Evolutionary conservation across 2,113 vertebrate species (phyloP).

Genomic region (Tylochromis polylepis): DNA sequence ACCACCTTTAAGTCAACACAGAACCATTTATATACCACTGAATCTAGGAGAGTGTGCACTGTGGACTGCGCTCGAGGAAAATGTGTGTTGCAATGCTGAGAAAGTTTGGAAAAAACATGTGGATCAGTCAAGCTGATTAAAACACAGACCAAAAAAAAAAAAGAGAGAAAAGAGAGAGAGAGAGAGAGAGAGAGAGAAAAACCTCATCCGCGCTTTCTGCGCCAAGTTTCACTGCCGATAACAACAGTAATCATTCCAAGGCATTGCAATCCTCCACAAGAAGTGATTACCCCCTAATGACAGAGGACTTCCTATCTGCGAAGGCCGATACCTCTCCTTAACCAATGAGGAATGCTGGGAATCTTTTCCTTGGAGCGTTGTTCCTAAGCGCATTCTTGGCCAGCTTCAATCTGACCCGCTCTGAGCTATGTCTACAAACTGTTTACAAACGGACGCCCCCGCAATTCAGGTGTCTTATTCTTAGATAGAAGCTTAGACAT

Average conservation of each 20-base stretch:
- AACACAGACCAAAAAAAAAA: conserved; percentile 1
- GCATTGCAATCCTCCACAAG: conserved; percentile 57
- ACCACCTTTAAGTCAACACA: conserved; percentile 31
- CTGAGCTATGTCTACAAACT: conserved; percentile 7
- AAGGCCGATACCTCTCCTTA: conserved; percentile 51
- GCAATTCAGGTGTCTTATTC: conserved; percentile 37
- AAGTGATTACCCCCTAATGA: conserved; percentile 64
- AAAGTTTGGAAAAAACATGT: neutral
- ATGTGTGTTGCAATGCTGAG: neutral
- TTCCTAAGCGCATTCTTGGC: conserved; percentile 50
- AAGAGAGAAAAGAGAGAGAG: neutral
- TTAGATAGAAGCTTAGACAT: neutral
- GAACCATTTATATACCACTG: neutral
- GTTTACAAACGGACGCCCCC: conserved; percentile 47
- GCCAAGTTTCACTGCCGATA: conserved; percentile 57
- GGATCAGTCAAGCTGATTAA: conserved; percentile 16
- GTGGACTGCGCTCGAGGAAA: neutral
- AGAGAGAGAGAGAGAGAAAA: neutral
- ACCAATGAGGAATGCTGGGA: conserved; percentile 60
- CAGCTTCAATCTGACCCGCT: conserved; percentile 33
- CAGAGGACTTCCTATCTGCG: conserved; percentile 66
- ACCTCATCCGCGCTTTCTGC: neutral
- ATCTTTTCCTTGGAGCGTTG: conserved; percentile 43
- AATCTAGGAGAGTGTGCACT: neutral
- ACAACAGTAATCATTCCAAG: conserved; percentile 64